These are phyloP conservation scores for Lordiphosa andalusiaca DNA, from an alignment of 2,888 invertebrate genomes.

Conservation along the genomic window DNA sequence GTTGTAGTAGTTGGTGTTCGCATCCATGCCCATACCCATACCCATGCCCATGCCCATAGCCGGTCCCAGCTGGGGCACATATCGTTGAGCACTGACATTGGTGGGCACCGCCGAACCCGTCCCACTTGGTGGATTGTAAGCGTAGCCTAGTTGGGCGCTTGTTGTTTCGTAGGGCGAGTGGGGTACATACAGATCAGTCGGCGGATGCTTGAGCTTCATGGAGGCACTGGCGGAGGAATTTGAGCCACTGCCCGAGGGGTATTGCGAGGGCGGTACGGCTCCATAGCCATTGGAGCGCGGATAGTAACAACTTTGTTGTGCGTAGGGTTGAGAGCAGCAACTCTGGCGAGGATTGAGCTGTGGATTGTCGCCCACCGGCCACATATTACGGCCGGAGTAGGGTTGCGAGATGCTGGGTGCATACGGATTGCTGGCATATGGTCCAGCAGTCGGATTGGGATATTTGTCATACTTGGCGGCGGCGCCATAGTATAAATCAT, in stretches of 20 bases:
- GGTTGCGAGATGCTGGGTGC: conserved; percentile 38
- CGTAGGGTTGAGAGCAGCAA: conserved; percentile 68
- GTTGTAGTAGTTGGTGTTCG: conserved; percentile 58
- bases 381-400: conserved; percentile 51
- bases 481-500: conserved; percentile 40
- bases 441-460: conserved; percentile 19
- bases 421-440: conserved; percentile 48
- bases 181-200: conserved; percentile 69
- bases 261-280: conserved; percentile 30
- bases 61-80: conserved; percentile 29
- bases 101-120: conserved; percentile 14
- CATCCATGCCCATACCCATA: conserved; percentile 33
- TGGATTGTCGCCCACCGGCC: conserved; percentile 42
- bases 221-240: conserved; percentile 13
- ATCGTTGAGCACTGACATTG: conserved; percentile 36
- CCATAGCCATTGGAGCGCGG: conserved; percentile 49
- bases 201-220: conserved; percentile 68
- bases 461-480: conserved; percentile 69
- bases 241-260: conserved; percentile 18
- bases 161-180: conserved; percentile 48
- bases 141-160: conserved; percentile 42
- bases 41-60: conserved; percentile 27
- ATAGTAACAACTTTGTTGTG: conserved; percentile 72
- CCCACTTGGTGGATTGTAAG: conserved; percentile 27
- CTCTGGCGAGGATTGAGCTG: conserved; percentile 47